Evolutionary conservation across 2,113 vertebrate species (phyloP).

Genomic region (Erythrolamprus reginae): DNA sequence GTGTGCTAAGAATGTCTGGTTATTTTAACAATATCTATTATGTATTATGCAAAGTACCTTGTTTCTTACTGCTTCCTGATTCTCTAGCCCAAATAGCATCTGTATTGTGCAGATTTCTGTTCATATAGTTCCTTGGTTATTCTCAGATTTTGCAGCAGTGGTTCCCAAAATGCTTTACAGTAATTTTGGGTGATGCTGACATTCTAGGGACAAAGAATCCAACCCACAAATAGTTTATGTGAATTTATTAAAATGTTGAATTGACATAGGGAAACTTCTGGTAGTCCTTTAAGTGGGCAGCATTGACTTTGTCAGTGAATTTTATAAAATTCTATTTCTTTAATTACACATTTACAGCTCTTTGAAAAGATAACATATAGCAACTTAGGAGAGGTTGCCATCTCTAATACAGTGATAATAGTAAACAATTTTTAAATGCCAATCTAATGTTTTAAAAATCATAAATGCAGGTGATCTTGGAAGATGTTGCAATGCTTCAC

Average conservation of each 20-base stretch:
- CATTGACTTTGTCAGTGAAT: neutral
- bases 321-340: neutral
- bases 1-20: neutral
- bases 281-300: neutral
- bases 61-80: neutral
- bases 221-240: neutral
- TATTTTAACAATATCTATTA: neutral
- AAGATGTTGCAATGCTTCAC: conserved; percentile 93
- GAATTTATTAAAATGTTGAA: neutral
- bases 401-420: neutral
- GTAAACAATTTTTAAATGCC: neutral
- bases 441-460: conserved; percentile 14
- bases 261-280: neutral
- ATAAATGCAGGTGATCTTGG: conserved; percentile 86
- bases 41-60: neutral
- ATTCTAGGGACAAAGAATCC: neutral
- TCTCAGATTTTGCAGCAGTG: neutral
- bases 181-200: neutral
- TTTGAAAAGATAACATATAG: neutral
- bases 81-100: no score
- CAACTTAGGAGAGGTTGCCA: neutral
- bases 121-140: neutral
- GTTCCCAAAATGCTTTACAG: neutral
- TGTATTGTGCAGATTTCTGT: neutral
- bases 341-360: neutral